A percentile compares a stretch with the other conserved stretches of the same genome.
Evolutionary conservation across 1,140 invertebrate genomes (phyloP).

Genomic region (Drosophila asahinai): DNA sequence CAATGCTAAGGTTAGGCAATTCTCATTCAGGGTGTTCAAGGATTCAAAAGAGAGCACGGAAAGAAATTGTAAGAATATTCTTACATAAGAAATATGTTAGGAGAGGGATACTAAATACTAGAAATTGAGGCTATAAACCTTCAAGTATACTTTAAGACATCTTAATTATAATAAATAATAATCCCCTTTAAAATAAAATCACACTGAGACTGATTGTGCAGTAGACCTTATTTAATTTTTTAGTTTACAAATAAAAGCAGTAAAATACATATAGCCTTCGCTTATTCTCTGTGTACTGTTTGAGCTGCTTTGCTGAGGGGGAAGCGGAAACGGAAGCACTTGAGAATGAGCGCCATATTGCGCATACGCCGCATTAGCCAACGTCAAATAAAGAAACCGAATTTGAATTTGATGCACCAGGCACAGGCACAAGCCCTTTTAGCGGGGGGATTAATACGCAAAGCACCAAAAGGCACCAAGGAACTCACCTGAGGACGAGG

Average conservation of each 20-base stretch:
- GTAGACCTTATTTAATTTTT: neutral
- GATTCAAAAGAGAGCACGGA: neutral
- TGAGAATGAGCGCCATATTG: constrained; percentile 56
- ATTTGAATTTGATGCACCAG: constrained; percentile 58
- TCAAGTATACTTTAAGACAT: neutral
- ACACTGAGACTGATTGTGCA: no score
- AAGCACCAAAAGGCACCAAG: neutral
- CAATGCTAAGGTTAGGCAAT: constrained; percentile 32
- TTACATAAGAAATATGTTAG: neutral
- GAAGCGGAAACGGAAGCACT: constrained; percentile 49
- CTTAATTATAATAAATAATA: no score
- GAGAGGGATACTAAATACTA: no score
- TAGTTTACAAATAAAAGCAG: neutral
- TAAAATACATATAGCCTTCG: fast-evolving
- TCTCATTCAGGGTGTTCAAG: neutral
- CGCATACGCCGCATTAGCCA: constrained; percentile 57
- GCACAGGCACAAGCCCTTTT: neutral
- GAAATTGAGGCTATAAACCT: no score
- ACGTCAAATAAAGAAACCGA: constrained; percentile 36
- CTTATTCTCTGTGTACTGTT: constrained; percentile 1
- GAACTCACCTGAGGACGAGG: constrained; percentile 85
- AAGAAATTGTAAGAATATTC: neutral
- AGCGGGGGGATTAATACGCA: constrained; percentile 2
- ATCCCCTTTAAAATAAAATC: no score
- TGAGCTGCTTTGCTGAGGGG: neutral